Evolutionary conservation across 2,797 vertebrate genomes (phyloP), one percentile per base, ranked within the genome.

Genomic region (Dryobates pubescens): DNA sequence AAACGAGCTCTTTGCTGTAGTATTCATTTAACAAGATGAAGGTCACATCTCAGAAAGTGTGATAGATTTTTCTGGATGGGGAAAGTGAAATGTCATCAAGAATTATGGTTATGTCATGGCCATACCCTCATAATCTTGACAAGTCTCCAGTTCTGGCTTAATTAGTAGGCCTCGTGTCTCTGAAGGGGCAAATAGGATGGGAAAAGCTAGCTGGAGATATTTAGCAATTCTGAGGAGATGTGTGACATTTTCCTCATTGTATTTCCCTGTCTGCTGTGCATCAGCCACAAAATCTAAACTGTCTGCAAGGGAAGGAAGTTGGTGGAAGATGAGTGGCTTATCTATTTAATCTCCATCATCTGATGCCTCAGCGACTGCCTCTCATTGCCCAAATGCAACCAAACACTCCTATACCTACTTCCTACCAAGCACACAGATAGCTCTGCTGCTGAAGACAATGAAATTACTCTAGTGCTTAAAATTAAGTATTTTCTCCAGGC

Each of bases 1-100:
- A 94, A 95, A 92, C 0, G 85, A 93, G 93, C 93, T 93, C 82
- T 96, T 96, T 95, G 92, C 90, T 86, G 22, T 24, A 86, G 85
- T 76, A 86, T 92, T 96, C 93, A 92, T 95, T 96, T 96, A 96
- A 93, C 92, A 95, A 95, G 94, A 96, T 93, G 94, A 95, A 96
- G 95, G 95, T 95, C 93, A 90, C 85, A 71, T 95, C 94, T 94
- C 82, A 68, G 93, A 88, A 92, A 95, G 77, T 70, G 90, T 93
- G 94, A 96, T 95, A 90, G 88, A 92, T 95, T 96, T 96, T 95
- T 95, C 94, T 92, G 85, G 82, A 91, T 94, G 65, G 80, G 85
- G 79, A 95, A 94, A 96, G 93, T 89, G 87, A 95, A 95, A 95
- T 96, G 93, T 93, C 95, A 94, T 94, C 76, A 94, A 92, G 94